These are phyloP conservation scores for Alviniconcha strummeri DNA, from an alignment of 2,888 invertebrate species.

Conservation along the genomic window DNA sequence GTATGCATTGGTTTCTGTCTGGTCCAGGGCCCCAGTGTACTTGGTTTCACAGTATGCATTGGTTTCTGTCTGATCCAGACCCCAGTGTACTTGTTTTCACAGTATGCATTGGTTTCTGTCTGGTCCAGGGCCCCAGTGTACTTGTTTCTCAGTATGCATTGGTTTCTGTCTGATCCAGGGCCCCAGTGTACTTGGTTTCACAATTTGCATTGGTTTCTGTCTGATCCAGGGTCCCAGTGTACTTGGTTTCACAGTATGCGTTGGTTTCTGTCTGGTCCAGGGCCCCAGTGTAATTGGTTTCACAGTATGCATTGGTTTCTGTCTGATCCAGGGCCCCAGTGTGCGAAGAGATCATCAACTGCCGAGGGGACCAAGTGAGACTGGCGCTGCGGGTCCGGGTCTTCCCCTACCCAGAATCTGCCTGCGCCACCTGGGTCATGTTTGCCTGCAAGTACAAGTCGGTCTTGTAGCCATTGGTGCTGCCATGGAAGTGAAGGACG, in stretches of 20 bases:
- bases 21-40: slow-evolving; percentile 35
- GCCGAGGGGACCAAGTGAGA: slow-evolving; percentile 71
- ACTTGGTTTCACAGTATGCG: too few species aligned
- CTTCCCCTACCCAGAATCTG: slow-evolving; percentile 70
- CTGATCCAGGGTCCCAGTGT: too few species aligned
- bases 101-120: neutral
- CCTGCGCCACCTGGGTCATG: slow-evolving; percentile 73
- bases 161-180: too few species aligned
- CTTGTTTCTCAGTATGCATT: too few species aligned
- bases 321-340: slow-evolving; percentile 48
- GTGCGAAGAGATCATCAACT: slow-evolving; percentile 72
- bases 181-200: too few species aligned
- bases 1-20: neutral
- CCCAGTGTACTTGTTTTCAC: too few species aligned
- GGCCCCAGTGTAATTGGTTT: slow-evolving; percentile 49
- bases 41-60: too few species aligned
- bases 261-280: slow-evolving; percentile 16
- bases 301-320: neutral
- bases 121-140: slow-evolving; percentile 43
- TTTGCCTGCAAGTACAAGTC: slow-evolving; percentile 73
- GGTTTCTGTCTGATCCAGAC: slow-evolving; percentile 28
- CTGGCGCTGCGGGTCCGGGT: slow-evolving; percentile 70
- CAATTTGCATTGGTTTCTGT: too few species aligned
- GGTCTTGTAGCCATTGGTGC: slow-evolving; percentile 53
- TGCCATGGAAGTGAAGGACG: too few species aligned